Evolutionary conservation across 1,140 invertebrate species (phyloP).

Genomic region (Aphelinus certus): DNA sequence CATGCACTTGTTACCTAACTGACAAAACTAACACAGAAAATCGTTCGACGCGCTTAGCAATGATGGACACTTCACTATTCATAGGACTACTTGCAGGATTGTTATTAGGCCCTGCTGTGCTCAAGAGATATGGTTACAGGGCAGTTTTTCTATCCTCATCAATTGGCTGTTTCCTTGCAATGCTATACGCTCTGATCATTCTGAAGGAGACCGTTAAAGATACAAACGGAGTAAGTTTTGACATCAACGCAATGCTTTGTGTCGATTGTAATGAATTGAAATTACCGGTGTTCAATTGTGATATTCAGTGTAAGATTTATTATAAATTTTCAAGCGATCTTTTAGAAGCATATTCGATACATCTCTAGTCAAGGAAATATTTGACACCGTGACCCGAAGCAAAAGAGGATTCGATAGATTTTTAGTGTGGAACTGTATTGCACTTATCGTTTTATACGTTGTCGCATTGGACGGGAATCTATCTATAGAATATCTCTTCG

Average conservation of each 20-base stretch:
- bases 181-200: slow-evolving; percentile 57
- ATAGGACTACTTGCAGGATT: slow-evolving; percentile 69
- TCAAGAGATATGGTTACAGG: slow-evolving; percentile 64
- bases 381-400: slow-evolving; percentile 67
- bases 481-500: slow-evolving; percentile 71
- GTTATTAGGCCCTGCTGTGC: slow-evolving; percentile 67
- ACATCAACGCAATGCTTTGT: neutral
- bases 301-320: neutral
- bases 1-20: slow-evolving; percentile 71
- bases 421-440: slow-evolving; percentile 71
- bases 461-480: slow-evolving; percentile 68
- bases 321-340: slow-evolving; percentile 49
- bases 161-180: slow-evolving; percentile 48
- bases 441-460: slow-evolving; percentile 67
- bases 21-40: slow-evolving; percentile 70
- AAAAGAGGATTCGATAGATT: slow-evolving; percentile 69
- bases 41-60: slow-evolving; percentile 69
- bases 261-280: neutral
- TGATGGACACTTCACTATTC: slow-evolving; percentile 69
- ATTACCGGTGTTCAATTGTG: neutral
- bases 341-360: slow-evolving; percentile 67
- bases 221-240: slow-evolving; percentile 40
- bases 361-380: slow-evolving; percentile 59
- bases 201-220: slow-evolving; percentile 49
- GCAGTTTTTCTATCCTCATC: slow-evolving; percentile 56